Percentiles rank a stretch among this genome's conserved stretches.
These are phyloP conservation scores for Tringa solitaria DNA, from an alignment of 2,113 vertebrate genomes.

Conservation along the genomic window DNA sequence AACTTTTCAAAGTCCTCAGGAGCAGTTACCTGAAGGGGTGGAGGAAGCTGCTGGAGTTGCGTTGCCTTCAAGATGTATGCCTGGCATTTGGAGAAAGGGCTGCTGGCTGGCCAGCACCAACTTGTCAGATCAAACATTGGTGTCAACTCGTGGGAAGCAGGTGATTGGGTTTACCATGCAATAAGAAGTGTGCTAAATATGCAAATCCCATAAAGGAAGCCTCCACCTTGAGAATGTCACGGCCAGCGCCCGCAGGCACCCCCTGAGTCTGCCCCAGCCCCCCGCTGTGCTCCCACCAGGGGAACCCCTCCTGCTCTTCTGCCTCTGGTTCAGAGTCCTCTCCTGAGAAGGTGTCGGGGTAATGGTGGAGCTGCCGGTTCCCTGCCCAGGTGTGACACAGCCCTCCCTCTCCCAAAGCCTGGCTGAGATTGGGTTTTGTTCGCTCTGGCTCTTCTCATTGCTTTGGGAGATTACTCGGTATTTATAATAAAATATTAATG, in stretches of 20 bases:
- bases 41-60: not conserved
- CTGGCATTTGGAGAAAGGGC: not conserved
- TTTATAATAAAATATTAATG: not conserved
- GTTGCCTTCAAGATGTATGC: not conserved
- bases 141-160: not conserved
- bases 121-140: not conserved
- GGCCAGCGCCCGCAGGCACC: not conserved
- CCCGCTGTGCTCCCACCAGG: fast-evolving
- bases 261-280: not conserved
- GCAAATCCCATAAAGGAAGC: not conserved
- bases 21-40: not conserved
- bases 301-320: not conserved
- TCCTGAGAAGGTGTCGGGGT: not conserved
- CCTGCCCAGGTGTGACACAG: not conserved
- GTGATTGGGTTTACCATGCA: not conserved
- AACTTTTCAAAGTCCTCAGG: not conserved
- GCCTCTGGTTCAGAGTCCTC: not conserved
- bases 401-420: not conserved
- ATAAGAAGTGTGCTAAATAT: fast-evolving
- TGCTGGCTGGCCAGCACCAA: not conserved
- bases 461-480: not conserved
- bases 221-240: not conserved
- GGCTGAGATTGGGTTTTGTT: not conserved
- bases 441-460: not conserved
- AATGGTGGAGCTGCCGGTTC: not conserved